Conservation (phyloP, 2,888 invertebrate genomes). For the Drosophila yooni region DNA sequence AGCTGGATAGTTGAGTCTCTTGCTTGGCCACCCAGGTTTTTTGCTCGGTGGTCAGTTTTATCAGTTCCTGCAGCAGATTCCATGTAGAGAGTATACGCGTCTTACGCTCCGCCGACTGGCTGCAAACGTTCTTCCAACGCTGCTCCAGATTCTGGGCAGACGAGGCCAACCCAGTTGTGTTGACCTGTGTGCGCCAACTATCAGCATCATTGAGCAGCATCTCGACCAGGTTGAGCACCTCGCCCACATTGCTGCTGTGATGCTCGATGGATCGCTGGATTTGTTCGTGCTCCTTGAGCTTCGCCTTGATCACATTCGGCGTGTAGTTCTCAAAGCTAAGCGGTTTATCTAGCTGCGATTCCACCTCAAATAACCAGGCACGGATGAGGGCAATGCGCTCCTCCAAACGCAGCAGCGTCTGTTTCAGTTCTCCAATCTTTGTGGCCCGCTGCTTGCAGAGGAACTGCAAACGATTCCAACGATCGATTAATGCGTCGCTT, state of each 20-base stretch:
- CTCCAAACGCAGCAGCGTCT: slow-evolving; percentile 90
- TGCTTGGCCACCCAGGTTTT: slow-evolving; percentile 88
- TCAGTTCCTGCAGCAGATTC: slow-evolving; percentile 87
- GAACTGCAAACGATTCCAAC: slow-evolving; percentile 89
- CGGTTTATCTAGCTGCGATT: slow-evolving; percentile 89
- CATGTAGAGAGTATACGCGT: slow-evolving; percentile 88
- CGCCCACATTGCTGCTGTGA: slow-evolving; percentile 91
- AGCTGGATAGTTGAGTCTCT: slow-evolving; percentile 87
- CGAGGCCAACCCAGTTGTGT: slow-evolving; percentile 88
- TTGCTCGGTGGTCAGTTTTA: slow-evolving; percentile 86
- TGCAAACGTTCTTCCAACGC: slow-evolving; percentile 92
- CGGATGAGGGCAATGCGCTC: slow-evolving; percentile 90
- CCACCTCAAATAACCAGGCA: slow-evolving; percentile 90
- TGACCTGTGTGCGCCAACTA: slow-evolving; percentile 89
- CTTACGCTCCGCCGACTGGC: slow-evolving; percentile 90
- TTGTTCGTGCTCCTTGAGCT: slow-evolving; percentile 89
- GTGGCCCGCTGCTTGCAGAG: slow-evolving; percentile 89
- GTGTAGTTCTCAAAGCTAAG: slow-evolving; percentile 89
- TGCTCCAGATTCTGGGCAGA: slow-evolving; percentile 90
- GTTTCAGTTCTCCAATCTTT: slow-evolving; percentile 90
- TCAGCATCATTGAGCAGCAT: slow-evolving; percentile 91
- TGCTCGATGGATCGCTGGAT: slow-evolving; percentile 91
- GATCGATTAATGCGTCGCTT: slow-evolving; percentile 88
- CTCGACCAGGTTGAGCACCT: slow-evolving; percentile 92
- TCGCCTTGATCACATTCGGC: slow-evolving; percentile 89